Conservation (phyloP, 2,888 invertebrate species). For the Mamestra brassicae region DNA sequence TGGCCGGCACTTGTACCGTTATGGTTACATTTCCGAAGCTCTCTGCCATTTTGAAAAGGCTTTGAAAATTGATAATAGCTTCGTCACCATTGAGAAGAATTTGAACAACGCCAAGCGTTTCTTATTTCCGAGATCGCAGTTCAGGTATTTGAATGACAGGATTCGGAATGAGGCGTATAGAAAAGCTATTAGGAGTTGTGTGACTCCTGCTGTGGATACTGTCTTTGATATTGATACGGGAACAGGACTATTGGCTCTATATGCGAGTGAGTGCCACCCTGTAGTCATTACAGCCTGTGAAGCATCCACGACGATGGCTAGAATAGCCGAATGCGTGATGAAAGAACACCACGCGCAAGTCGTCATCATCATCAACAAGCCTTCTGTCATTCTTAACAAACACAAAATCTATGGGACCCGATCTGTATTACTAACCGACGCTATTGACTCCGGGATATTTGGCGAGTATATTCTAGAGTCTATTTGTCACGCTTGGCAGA, state of each 20-base stretch:
- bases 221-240: conserved; percentile 54
- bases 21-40: conserved; percentile 86
- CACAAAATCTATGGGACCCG: conserved; percentile 35
- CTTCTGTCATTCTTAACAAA: conserved; percentile 27
- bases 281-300: conserved; percentile 58
- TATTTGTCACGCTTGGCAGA: too few species aligned
- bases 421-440: conserved; percentile 50
- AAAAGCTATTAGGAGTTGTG: conserved; percentile 45
- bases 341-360: conserved; percentile 43
- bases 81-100: conserved; percentile 74
- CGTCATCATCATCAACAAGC: conserved; percentile 34
- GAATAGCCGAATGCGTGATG: conserved; percentile 47
- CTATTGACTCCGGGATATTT: conserved; percentile 52
- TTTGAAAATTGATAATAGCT: conserved; percentile 81
- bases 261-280: conserved; percentile 88
- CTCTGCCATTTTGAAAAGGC: conserved; percentile 87
- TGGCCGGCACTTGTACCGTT: conserved; percentile 51
- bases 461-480: conserved; percentile 87
- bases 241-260: conserved; percentile 90
- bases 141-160: conserved; percentile 50
- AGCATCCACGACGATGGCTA: conserved; percentile 32
- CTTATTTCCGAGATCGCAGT: conserved; percentile 40
- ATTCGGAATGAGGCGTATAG: conserved; percentile 55
- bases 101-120: conserved; percentile 48
- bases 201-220: conserved; percentile 43